Base-by-base conservation (phyloP, 92 coral and sea anemone genomes). In the Phymanthus crucifer region DNA sequence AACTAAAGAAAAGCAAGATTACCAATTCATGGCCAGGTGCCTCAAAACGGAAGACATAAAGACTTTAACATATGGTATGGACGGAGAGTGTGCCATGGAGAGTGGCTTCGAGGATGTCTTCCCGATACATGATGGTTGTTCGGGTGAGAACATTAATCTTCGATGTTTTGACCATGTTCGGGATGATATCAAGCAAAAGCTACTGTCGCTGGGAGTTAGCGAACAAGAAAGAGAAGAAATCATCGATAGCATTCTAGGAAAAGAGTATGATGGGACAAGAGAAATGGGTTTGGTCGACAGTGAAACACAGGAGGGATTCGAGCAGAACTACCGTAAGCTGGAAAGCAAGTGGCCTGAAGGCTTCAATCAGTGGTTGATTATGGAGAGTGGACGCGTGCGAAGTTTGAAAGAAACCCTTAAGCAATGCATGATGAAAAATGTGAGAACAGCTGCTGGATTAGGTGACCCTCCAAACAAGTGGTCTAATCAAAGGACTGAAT, bases 401-500 rank as follows among this genome's bases (percentile, higher is more conserved):
- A 78, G 85, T 29, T 75, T 86, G 11, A 82, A 73, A 48, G 85
- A 78, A 17, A 82, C 93, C 2, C 40, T 89, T 24, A 82, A 86
- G 64, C 18, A 46, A 50, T 83, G 87, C 50, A 89, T 81, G 90
- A 38, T 89, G 57, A 85, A 77, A 34, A 65, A 81, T 6, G 82
- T 76, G 66, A 54, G 93, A 6, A 78, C 72, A 8, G 84, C 90
- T n/a, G 90, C 93, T 5, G 90, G 90, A 29, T 71, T 89, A 21
- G 90, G 90, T 21, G 73, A 85, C 46, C 83, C 85, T 3, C 89
- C 84, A 47, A 89, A 85, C 64, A 89, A 89, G 70, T 81, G 87
- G 92, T 66, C 81, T 19, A 85, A 89, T 64, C 89, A 89, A 78
- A 43, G 89, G 29, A 89, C 92, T 2, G 82, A 85, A 58, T 81